Percentiles rank a stretch among this genome's conserved stretches.
Conservation (phyloP, 2,113 vertebrate genomes). For the Lasiurus borealis region DNA sequence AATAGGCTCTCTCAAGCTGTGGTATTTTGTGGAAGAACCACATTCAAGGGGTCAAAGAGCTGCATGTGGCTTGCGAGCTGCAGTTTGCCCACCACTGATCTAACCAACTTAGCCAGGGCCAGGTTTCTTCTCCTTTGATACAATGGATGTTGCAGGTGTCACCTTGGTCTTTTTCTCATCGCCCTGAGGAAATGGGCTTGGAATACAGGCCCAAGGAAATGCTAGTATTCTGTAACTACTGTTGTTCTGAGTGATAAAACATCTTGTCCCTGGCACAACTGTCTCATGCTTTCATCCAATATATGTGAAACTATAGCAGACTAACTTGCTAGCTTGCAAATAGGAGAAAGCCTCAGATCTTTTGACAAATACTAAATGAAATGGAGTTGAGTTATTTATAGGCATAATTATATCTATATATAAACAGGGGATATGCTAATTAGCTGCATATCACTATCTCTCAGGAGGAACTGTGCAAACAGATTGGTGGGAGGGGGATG, state of each 20-base stretch:
- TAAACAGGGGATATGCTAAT: no score
- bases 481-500: no score
- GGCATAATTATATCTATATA: neutral
- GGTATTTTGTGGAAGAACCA: no score
- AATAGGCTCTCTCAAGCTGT: no score
- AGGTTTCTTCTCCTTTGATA: neutral
- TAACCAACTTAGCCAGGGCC: neutral
- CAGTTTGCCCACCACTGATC: neutral
- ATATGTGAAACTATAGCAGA: neutral
- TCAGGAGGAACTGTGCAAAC: no score
- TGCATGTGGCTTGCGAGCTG: no score
- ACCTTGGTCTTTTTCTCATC: neutral
- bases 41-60: no score
- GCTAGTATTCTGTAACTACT: neutral
- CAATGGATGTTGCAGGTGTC: neutral
- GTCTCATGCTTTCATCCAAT: neutral
- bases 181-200: neutral
- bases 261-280: neutral
- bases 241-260: neutral
- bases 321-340: neutral
- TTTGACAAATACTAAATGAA: neutral
- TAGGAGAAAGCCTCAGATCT: neutral
- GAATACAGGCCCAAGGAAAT: neutral
- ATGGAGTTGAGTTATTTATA: neutral
- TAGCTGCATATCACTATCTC: accelerated